These are phyloP conservation scores for Gadus chalcogrammus DNA, from an alignment of 2,113 vertebrate species.

Conservation along the genomic window DNA sequence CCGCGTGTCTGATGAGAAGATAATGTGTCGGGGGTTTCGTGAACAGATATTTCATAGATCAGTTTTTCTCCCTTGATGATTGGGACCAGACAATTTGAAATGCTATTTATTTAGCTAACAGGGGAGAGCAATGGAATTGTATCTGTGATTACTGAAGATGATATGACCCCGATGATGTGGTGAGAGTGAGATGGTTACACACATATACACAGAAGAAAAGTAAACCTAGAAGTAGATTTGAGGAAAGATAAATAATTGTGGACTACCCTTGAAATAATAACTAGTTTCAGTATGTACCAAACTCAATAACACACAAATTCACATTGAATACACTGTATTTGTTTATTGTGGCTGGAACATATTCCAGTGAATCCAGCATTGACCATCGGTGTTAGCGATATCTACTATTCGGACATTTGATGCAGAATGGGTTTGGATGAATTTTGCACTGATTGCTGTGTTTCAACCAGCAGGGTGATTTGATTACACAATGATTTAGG, in stretches of 20 bases:
- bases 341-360: no score
- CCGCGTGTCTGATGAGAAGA: conserved; percentile 57
- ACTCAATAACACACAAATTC: conserved; percentile 27
- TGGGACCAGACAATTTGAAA: conserved; percentile 62
- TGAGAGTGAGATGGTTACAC: no score
- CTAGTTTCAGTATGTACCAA: conserved; percentile 44
- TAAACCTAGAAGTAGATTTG: no score
- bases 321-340: not conserved
- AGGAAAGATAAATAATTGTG: conserved; percentile 57
- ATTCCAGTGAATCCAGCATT: no score
- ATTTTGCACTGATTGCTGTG: no score
- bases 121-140: conserved; percentile 54
- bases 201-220: conserved; percentile 31
- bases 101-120: conserved; percentile 59
- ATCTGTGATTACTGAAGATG: conserved; percentile 59
- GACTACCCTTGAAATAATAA: conserved; percentile 58
- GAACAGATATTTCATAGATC: conserved; percentile 62
- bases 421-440: no score
- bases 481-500: no score
- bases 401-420: no score
- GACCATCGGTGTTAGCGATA: no score
- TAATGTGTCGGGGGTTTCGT: conserved; percentile 60
- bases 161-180: conserved; percentile 43
- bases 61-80: conserved; percentile 51
- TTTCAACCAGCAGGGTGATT: no score